These are phyloP conservation scores for Phataginus tetradactyla DNA, from an alignment of 2,797 vertebrate species.

Conservation along the genomic window DNA sequence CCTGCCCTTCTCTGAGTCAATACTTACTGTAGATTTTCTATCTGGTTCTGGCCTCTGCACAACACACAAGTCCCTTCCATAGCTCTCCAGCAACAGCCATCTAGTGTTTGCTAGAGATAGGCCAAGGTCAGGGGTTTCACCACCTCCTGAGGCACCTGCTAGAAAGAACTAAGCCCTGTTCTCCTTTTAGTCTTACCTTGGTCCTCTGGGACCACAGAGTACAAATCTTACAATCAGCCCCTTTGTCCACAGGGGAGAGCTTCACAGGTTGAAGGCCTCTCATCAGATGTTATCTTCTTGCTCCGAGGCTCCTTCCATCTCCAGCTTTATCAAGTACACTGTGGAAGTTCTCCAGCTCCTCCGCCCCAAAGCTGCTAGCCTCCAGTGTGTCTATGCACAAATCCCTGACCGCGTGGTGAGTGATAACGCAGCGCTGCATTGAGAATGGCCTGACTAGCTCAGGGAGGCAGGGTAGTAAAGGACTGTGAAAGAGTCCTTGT, in stretches of 20 bases:
- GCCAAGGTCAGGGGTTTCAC: background rate
- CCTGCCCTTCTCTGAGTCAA: conserved; percentile 49
- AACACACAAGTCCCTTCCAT: background rate
- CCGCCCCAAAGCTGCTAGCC: background rate
- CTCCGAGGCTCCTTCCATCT: background rate
- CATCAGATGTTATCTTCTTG: background rate
- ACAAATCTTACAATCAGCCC: background rate
- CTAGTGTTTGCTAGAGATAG: background rate
- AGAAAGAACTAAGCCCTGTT: background rate
- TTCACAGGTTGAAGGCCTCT: background rate
- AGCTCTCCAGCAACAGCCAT: background rate
- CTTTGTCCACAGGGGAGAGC: background rate
- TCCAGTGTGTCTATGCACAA: background rate
- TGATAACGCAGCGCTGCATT: background rate
- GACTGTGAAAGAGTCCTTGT: background rate
- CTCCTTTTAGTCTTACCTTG: background rate
- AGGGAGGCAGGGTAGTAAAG: background rate
- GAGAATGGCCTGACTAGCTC: background rate
- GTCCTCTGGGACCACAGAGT: background rate
- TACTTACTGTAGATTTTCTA: background rate
- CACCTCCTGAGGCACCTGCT: background rate
- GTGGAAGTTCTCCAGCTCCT: background rate
- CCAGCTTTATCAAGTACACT: background rate
- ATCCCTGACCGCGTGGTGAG: background rate
- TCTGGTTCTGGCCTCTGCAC: background rate